Evolutionary conservation across 2,797 vertebrate genomes (phyloP).

Genomic region (Acipenser ruthenus): DNA sequence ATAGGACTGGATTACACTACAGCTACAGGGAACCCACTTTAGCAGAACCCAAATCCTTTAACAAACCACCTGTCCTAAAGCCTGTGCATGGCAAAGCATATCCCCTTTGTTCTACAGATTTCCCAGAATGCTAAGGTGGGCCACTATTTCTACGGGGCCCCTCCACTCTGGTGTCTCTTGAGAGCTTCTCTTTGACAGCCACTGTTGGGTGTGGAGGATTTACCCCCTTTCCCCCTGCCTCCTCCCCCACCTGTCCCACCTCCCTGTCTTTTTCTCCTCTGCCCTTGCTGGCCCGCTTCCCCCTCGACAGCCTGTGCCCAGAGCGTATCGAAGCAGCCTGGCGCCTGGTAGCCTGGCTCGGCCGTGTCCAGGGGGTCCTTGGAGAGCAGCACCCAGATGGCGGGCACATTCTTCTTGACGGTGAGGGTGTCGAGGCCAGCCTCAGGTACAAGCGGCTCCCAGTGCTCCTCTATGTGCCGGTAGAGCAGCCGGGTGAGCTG

Average conservation of each 20-base stretch:
- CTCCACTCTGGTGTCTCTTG: no score
- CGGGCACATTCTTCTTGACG: conserved; percentile 59
- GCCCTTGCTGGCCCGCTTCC: conserved; percentile 36
- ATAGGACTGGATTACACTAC: no score
- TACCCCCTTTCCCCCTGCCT: conserved; percentile 23
- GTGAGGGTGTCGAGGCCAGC: conserved; percentile 58
- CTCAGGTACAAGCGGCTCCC: conserved; percentile 61
- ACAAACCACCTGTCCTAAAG: no score
- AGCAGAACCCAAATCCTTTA: no score
- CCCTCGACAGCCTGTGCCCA: conserved; percentile 37
- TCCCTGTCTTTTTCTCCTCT: conserved; percentile 39
- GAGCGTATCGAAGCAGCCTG: conserved; percentile 41
- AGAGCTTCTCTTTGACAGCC: conserved; percentile 13
- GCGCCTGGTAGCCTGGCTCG: conserved; percentile 59
- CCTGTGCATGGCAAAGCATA: no score
- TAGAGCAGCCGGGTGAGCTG: conserved; percentile 64
- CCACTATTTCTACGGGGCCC: no score
- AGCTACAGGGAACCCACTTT: no score
- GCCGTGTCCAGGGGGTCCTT: conserved; percentile 50
- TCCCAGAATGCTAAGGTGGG: no score
- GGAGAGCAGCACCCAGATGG: conserved; percentile 60
- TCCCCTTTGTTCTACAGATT: no score
- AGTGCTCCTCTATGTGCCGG: conserved; percentile 58
- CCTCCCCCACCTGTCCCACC: conserved; percentile 18
- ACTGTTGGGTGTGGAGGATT: conserved; percentile 18